Conservation (phyloP, 1,140 invertebrate species). For the Calosoma granatense region DNA sequence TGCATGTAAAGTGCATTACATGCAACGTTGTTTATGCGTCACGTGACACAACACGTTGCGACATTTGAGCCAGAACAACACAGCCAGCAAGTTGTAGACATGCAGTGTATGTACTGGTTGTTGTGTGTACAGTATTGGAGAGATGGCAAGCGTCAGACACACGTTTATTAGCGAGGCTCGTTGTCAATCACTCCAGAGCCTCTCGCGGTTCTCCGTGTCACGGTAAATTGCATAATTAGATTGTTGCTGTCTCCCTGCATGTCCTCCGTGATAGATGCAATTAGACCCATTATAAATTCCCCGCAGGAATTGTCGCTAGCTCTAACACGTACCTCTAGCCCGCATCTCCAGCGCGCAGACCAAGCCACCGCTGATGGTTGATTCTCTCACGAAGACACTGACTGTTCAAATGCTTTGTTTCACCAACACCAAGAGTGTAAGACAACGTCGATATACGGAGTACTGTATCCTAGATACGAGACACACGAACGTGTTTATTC, state of each 20-base stretch:
- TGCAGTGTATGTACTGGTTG: too few species aligned
- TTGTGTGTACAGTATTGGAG: too few species aligned
- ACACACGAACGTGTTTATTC: not conserved
- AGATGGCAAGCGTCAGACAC: too few species aligned
- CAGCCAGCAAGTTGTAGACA: too few species aligned
- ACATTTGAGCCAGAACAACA: too few species aligned
- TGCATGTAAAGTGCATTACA: too few species aligned
- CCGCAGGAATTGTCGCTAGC: not conserved
- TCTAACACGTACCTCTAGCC: too few species aligned
- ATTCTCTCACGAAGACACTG: not conserved
- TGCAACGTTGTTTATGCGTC: too few species aligned
- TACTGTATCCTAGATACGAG: not conserved
- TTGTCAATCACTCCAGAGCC: conserved; percentile 27
- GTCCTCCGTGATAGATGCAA: conserved; percentile 23
- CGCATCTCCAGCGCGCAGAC: too few species aligned
- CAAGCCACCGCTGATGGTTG: too few species aligned
- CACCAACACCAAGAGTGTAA: not conserved
- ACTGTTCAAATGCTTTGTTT: not conserved
- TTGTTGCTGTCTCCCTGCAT: conserved; percentile 23
- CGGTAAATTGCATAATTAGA: conserved; percentile 29
- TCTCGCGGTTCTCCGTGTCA: conserved; percentile 20
- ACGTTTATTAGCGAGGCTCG: conserved; percentile 6
- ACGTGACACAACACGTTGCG: not conserved
- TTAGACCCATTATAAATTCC: conserved; percentile 24
- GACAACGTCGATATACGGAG: not conserved